These are phyloP conservation scores for Spodoptera littoralis DNA, from an alignment of 2,888 invertebrate genomes.

Conservation along the genomic window DNA sequence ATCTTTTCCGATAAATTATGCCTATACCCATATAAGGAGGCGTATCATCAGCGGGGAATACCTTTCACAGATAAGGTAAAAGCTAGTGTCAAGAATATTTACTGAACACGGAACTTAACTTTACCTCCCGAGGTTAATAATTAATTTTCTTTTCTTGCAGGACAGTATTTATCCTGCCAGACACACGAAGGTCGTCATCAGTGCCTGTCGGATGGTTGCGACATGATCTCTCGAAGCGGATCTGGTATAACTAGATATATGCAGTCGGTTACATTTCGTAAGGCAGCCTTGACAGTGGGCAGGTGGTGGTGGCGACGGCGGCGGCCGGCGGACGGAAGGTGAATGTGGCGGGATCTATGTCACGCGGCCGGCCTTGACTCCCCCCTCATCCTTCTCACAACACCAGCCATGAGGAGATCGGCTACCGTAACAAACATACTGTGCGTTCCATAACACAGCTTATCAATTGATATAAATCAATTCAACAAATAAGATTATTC, in stretches of 20 bases:
- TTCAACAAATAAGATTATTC: too few species aligned
- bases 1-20: conserved; percentile 23
- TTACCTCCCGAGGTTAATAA: conserved; percentile 15
- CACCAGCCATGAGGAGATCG: conserved; percentile 64
- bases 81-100: conserved; percentile 28
- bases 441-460: conserved; percentile 20
- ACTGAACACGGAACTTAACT: conserved; percentile 54
- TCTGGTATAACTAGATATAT: conserved; percentile 69
- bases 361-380: conserved; percentile 84
- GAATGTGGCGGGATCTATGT: conserved; percentile 86
- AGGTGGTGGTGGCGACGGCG: conserved; percentile 69
- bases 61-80: conserved; percentile 31
- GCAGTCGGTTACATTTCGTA: conserved; percentile 75
- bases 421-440: conserved; percentile 51
- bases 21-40: conserved; percentile 30
- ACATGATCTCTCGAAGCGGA: conserved; percentile 73
- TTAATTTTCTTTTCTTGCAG: conserved; percentile 34
- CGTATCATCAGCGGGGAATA: conserved; percentile 46
- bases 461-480: conserved; percentile 12
- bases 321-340: conserved; percentile 80
- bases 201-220: conserved; percentile 66
- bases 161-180: conserved; percentile 59
- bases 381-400: conserved; percentile 75
- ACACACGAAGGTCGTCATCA: conserved; percentile 68
- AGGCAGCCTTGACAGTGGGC: conserved; percentile 85